Conservation (phyloP, 2,113 vertebrate species). For the Physeter macrocephalus region DNA sequence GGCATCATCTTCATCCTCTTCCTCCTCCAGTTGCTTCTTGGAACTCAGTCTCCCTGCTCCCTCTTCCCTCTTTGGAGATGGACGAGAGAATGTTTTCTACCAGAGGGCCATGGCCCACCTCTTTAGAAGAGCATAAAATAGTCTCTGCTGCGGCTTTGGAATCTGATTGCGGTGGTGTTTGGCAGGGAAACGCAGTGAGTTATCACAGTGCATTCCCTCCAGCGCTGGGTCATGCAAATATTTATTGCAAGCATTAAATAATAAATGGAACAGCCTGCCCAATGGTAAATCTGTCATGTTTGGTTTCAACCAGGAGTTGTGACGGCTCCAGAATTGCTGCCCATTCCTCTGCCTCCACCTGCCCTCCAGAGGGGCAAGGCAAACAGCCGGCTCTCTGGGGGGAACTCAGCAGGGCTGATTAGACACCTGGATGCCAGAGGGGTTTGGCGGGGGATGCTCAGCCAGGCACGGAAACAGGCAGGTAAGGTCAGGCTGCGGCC, state of each 20-base stretch:
- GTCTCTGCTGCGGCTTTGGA: slow-evolving; percentile 32
- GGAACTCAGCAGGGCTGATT: not conserved
- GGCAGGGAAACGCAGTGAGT: slow-evolving; percentile 63
- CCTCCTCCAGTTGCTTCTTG: not conserved
- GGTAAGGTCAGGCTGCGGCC: not conserved
- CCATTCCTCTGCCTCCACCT: not conserved
- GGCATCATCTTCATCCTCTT: not conserved
- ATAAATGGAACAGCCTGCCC: slow-evolving; percentile 76
- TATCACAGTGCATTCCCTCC: slow-evolving; percentile 65
- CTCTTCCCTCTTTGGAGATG: not conserved
- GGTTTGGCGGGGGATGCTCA: accelerated
- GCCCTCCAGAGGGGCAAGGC: slow-evolving; percentile 18
- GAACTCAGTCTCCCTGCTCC: not conserved
- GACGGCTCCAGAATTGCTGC: slow-evolving; percentile 13
- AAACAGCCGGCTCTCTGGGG: not conserved
- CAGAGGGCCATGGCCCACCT: not conserved
- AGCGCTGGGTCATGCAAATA: slow-evolving; percentile 78
- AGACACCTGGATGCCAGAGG: slow-evolving; percentile 11
- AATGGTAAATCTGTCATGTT: slow-evolving; percentile 75
- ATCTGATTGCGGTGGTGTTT: slow-evolving; percentile 50
- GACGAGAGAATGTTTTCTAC: not conserved
- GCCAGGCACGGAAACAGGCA: not conserved
- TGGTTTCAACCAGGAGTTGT: slow-evolving; percentile 64
- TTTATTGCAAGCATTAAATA: slow-evolving; percentile 80
- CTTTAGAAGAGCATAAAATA: not conserved